Percentiles rank a stretch among this genome's conserved stretches.
phyloP scores from a whole-genome alignment of 1,140 invertebrate species.

The Notospermus geniculatus region DNA sequence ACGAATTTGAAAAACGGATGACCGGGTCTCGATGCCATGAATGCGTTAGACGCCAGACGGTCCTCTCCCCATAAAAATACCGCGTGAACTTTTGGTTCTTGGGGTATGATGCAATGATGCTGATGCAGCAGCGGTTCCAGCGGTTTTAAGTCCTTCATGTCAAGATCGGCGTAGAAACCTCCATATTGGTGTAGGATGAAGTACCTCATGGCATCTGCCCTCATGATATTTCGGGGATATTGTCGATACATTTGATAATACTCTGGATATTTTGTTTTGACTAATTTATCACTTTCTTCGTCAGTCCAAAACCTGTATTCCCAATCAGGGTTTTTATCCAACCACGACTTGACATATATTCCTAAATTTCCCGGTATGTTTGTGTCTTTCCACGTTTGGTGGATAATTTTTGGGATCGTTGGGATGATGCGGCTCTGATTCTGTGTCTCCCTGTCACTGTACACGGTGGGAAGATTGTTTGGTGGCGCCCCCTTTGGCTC shows the following conservation, averaged over 20 bases:
- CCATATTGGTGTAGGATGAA: slow-evolving; percentile 15
- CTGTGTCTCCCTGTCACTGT: too few relatives aligned
- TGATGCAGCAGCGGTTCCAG: slow-evolving; percentile 9
- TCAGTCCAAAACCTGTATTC: slow-evolving; percentile 24
- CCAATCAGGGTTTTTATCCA: slow-evolving; percentile 13
- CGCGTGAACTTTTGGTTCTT: background rate
- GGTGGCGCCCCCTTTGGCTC: too few relatives aligned
- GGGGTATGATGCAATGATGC: background rate
- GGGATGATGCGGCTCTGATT: too few relatives aligned
- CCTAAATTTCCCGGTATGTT: slow-evolving; percentile 8
- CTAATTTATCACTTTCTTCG: slow-evolving; percentile 11
- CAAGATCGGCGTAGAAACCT: slow-evolving; percentile 14
- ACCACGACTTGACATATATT: slow-evolving; percentile 14
- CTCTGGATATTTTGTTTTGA: slow-evolving; percentile 16
- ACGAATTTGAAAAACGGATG: background rate
- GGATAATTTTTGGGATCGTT: slow-evolving; percentile 20
- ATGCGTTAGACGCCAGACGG: background rate
- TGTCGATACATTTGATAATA: slow-evolving; percentile 8
- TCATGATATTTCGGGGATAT: slow-evolving; percentile 11
- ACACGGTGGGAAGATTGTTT: too few relatives aligned
- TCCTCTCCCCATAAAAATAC: background rate
- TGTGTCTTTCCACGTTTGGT: slow-evolving; percentile 18
- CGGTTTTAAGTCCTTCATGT: slow-evolving; percentile 8
- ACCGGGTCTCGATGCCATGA: background rate
- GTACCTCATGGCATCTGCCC: slow-evolving; percentile 17